Percentiles rank a stretch among this genome's conserved stretches.
phyloP scores from a whole-genome alignment of 1,140 invertebrate species.

The Cotesia glomerata region DNA sequence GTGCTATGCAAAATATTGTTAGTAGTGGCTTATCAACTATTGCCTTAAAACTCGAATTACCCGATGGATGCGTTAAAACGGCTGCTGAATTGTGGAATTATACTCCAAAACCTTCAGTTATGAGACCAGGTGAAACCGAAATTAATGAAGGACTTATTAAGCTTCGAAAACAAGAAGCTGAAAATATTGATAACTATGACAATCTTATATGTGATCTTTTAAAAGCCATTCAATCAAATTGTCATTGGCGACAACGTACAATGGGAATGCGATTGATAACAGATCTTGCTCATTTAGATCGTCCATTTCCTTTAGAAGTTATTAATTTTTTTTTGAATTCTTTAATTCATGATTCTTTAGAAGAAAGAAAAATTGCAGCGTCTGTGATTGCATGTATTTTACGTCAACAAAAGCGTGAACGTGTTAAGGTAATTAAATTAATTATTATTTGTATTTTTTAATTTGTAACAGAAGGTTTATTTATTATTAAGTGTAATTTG shows the following conservation, averaged over 20 bases:
- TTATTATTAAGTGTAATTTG: not conserved
- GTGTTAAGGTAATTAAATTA: slow-evolving; percentile 54
- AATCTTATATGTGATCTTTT: slow-evolving; percentile 70
- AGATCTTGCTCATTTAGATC: slow-evolving; percentile 74
- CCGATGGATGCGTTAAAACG: slow-evolving; percentile 61
- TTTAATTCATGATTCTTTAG: slow-evolving; percentile 78
- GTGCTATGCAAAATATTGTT: slow-evolving; percentile 64
- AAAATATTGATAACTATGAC: slow-evolving; percentile 67
- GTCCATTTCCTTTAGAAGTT: slow-evolving; percentile 68
- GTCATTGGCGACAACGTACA: slow-evolving; percentile 83
- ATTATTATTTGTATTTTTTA: slow-evolving; percentile 2
- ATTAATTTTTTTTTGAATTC: slow-evolving; percentile 73
- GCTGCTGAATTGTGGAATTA: slow-evolving; percentile 62
- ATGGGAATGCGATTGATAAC: slow-evolving; percentile 77
- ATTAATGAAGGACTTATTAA: slow-evolving; percentile 55
- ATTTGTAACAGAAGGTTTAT: not conserved
- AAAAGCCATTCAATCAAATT: slow-evolving; percentile 69
- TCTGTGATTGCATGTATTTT: slow-evolving; percentile 71
- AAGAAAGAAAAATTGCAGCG: slow-evolving; percentile 75
- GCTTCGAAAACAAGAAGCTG: slow-evolving; percentile 56
- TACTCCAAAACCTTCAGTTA: slow-evolving; percentile 39
- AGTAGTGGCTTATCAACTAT: slow-evolving; percentile 66
- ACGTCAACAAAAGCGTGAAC: slow-evolving; percentile 77
- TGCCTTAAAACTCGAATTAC: slow-evolving; percentile 67
- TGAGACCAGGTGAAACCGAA: slow-evolving; percentile 48